Evolutionary conservation across 2,888 invertebrate genomes (phyloP), one percentile per base, ranked within the genome.

Genomic region (Phortica okadai): DNA sequence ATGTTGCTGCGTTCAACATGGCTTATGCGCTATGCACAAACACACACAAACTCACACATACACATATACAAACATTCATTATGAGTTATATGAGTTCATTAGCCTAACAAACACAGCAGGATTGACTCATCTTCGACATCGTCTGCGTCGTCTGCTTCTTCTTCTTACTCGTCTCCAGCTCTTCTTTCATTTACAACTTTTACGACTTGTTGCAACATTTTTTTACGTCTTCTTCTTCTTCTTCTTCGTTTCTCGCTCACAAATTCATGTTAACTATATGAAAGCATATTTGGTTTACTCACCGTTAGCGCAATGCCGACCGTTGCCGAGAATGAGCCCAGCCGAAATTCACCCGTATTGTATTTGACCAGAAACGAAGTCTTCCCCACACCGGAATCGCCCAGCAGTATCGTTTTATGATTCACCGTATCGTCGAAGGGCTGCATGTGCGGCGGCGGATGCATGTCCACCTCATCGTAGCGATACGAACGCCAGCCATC

Each of bases 231-330:
- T 7, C 16, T 10, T 62, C n/a, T 62, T 25, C 8, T 50, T 50
- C 50, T 50, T 62, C 62, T 62, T 62, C 4, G 16, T 56, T n/a
- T 56, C 56, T 56, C n/a, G 56, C 16, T 14, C n/a, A 56, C 16
- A n/a, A 10, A 54, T n/a, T 2, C 16, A 14, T n/a, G 14, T n/a
- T 56, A 2, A 1, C n/a, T n/a, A 21, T 62, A 62, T 16, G 0
- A 59, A 11, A 7, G 62, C 10, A 62, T 62, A 3, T 50, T 50
- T 50, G 25, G 54, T 59, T 44, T 66, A 94, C 96, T 96, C 92
- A 98, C 98, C 93, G 97, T 98, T 90, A 98, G 96, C 58, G 98
- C 98, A 84, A 98, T 98, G 74, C 98, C 98, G 74, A 98, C 98
- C 0, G 98, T 98, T 7, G 98, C 98, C 0, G 98, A 97, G 92